These are phyloP conservation scores for Ceraclea dissimilis DNA, from an alignment of 2,888 invertebrate genomes.

Conservation along the genomic window DNA sequence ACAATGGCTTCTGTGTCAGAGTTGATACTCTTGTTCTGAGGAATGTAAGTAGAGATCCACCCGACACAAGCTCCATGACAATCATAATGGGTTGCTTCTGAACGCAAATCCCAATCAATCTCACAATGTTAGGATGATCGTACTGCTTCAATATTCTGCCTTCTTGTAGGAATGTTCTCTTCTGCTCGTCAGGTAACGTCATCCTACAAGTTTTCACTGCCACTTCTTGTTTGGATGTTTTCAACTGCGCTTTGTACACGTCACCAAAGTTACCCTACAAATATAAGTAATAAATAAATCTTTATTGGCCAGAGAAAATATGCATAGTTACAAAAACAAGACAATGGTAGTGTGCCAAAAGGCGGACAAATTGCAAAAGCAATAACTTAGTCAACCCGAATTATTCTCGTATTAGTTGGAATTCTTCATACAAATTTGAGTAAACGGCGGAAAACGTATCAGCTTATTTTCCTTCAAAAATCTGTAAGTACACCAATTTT, in stretches of 20 bases:
- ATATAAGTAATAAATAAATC: no score
- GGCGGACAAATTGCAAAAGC: no score
- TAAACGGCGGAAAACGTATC: no score
- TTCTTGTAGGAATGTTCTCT: slow-evolving; percentile 91
- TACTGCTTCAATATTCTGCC: slow-evolving; percentile 94
- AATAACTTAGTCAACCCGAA: slow-evolving; percentile 4
- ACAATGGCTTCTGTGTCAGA: slow-evolving; percentile 59
- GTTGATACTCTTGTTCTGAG: slow-evolving; percentile 68
- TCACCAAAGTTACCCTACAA: slow-evolving; percentile 94
- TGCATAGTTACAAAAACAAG: no score
- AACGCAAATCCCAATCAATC: slow-evolving; percentile 94
- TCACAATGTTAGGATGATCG: slow-evolving; percentile 93
- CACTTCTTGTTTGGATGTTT: slow-evolving; percentile 76
- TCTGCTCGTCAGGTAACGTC: slow-evolving; percentile 87
- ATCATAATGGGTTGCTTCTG: slow-evolving; percentile 99
- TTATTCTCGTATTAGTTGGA: no score
- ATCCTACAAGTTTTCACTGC: slow-evolving; percentile 95
- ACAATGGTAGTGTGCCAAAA: no score
- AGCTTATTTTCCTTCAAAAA: no score
- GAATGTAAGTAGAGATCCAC: slow-evolving; percentile 85
- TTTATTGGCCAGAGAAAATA: no score
- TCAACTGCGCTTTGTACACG: slow-evolving; percentile 85
- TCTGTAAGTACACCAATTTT: no score
- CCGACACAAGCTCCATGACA: slow-evolving; percentile 94
- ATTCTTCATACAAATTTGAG: no score